Base-by-base conservation (phyloP, 2,888 invertebrate species). In the Cheilosia impressa region DNA sequence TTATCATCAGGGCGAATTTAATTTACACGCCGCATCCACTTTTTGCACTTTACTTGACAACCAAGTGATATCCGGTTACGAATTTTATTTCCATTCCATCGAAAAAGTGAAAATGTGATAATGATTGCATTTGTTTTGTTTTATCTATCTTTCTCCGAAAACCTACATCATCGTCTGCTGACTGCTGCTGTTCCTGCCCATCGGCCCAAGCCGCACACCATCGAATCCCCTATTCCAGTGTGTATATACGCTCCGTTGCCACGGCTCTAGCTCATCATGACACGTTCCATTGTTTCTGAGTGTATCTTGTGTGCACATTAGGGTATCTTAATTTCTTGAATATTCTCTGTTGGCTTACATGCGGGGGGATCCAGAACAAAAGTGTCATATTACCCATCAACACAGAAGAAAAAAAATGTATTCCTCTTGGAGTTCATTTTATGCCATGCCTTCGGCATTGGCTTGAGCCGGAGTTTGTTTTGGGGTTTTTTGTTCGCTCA, bases 51-150 rank as follows among this genome's bases (percentile, higher is more conserved):
- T 71, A 41, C 55, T 80, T 71, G 75, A 71, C 75, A 84, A 80
- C 80, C 68, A 60, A 80, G 66, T 75, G 69, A 84, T 80, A 84
- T 84, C 84, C 10, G 24, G 71, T 84, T 84, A 69, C 80, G 58
- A 80, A 75, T 58, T 60, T 19, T 60, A 68, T 41, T 66, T 52
- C 17, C 17, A 55, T 31, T 83, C 66, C 73, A 62, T 72, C 47
- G 57, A 69, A 71, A 52, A 69, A 55, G 60, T 66, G 60, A 84
- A 84, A 75, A 84, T 58, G 80, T 84, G 73, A 75, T 80, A 75
- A 80, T 75, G 75, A 84, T 84, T 84, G 84, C 69, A 80, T 80
- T 84, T 76, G 65, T 84, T 69, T 80, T 84, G 73, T 84, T 83
- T 80, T 80, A 80, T 84, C 68, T 75, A 79, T 77, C 63, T 65